phyloP scores from a whole-genome alignment of 2,113 vertebrate species.

The Tragelaphus scriptus region DNA sequence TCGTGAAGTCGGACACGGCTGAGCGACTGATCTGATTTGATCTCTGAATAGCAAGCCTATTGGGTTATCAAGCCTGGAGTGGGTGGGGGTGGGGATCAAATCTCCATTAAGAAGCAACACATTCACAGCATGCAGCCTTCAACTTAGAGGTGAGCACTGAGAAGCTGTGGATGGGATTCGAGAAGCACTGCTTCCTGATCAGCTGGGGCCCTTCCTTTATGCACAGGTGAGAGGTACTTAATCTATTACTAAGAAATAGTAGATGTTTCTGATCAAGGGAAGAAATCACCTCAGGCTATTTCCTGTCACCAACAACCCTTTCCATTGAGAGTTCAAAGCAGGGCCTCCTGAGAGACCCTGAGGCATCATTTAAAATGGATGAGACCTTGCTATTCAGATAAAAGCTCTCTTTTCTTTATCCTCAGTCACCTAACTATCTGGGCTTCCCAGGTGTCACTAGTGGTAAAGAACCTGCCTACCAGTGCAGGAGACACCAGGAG shows the following conservation, averaged over 20 bases:
- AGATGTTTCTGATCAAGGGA: not conserved
- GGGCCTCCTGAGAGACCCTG: not conserved
- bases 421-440: not conserved
- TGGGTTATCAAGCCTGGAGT: not conserved
- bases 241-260: not conserved
- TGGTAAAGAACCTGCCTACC: not conserved
- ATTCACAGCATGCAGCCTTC: not conserved
- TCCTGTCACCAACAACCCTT: not conserved
- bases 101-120: not conserved
- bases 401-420: conserved; percentile 19
- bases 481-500: not conserved
- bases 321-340: not conserved
- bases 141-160: not conserved
- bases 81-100: not conserved
- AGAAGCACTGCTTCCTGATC: not conserved
- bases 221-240: not conserved
- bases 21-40: too few species aligned
- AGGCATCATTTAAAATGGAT: not conserved
- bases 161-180: not conserved
- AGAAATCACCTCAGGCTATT: not conserved
- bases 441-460: not conserved
- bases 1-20: too few species aligned
- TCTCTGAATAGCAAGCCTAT: not conserved
- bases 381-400: not conserved
- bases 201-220: not conserved